phyloP scores from a whole-genome alignment of 2,113 vertebrate species.

The Ictalurus punctatus region DNA sequence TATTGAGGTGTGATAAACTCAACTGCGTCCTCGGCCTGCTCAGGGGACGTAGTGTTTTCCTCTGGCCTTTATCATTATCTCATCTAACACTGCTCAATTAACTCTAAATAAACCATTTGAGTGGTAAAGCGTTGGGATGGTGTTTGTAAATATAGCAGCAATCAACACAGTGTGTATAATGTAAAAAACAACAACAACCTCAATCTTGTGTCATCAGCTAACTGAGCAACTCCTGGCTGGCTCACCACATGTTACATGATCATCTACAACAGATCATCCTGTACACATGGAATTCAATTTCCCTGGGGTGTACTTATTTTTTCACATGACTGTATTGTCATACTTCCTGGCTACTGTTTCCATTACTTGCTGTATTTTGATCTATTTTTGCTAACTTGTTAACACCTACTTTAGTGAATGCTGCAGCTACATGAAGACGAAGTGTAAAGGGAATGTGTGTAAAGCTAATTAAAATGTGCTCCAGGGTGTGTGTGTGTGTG shows the following conservation, averaged over 20 bases:
- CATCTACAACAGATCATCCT: not conserved
- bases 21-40: conserved; percentile 4
- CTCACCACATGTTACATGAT: not conserved
- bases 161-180: not conserved
- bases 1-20: conserved; percentile 33
- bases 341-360: not conserved
- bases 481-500: not conserved
- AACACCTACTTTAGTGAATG: not conserved
- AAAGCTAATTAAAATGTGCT: not conserved
- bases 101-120: not conserved
- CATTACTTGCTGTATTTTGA: not conserved
- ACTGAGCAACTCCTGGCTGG: not conserved
- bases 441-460: not conserved
- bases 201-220: not conserved
- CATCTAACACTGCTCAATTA: conserved; percentile 1
- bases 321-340: too few species aligned
- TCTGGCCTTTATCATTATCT: conserved; percentile 11
- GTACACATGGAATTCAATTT: too few species aligned
- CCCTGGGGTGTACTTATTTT: too few species aligned
- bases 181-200: not conserved
- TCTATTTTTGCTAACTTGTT: not conserved
- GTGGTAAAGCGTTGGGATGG: not conserved
- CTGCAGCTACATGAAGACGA: not conserved
- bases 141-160: not conserved
- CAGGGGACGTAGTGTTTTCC: not conserved